These are phyloP conservation scores for Urocitellus parryii DNA, from an alignment of 2,113 vertebrate species.

Conservation along the genomic window DNA sequence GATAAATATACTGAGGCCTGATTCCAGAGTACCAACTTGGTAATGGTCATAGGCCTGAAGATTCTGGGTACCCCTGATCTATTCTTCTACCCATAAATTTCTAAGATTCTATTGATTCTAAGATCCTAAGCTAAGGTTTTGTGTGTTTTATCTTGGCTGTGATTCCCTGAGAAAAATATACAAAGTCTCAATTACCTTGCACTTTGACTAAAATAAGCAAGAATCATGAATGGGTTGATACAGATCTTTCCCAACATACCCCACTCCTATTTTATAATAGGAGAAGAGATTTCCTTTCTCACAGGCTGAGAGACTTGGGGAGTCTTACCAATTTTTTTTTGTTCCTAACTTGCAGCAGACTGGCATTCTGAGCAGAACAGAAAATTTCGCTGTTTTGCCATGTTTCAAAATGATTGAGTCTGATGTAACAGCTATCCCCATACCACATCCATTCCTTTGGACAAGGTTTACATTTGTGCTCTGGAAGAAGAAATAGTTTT, in stretches of 20 bases:
- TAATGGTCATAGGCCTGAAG: not conserved
- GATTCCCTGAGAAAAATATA: not conserved
- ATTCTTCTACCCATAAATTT: fast-evolving
- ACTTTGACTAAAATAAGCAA: not conserved
- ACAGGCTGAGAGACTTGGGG: not conserved
- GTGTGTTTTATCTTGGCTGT: not conserved
- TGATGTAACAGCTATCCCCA: conserved; percentile 22
- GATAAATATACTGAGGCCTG: not conserved
- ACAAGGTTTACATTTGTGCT: conserved; percentile 75
- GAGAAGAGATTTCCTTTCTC: not conserved
- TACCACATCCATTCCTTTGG: conserved; percentile 56
- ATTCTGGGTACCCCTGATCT: not conserved
- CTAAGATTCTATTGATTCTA: not conserved
- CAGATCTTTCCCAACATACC: fast-evolving
- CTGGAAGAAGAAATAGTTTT: conserved; percentile 57
- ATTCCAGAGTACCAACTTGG: not conserved
- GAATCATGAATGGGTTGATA: not conserved
- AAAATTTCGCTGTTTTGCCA: not conserved
- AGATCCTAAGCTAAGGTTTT: not conserved
- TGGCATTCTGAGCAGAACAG: conserved; percentile 64
- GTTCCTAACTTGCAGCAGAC: conserved; percentile 58
- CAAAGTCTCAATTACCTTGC: not conserved
- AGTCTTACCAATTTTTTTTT: conserved; percentile 37
- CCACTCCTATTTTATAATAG: not conserved
- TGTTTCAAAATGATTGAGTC: fast-evolving